These are phyloP conservation scores for Tragopan temminckii DNA, from an alignment of 2,797 vertebrate species.

Conservation along the genomic window DNA sequence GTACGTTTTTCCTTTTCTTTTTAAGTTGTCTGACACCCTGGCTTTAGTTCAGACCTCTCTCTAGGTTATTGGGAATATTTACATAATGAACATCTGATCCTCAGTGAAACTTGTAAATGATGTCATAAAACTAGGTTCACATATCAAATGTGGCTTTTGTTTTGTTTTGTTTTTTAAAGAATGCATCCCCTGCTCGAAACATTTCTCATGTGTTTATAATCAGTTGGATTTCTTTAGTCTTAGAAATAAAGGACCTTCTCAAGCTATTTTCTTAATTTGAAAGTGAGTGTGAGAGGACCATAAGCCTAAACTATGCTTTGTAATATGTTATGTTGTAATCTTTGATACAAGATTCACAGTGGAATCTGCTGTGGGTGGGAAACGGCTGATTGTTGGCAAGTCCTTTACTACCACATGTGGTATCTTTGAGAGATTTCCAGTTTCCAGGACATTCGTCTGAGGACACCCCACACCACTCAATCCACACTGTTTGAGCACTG, in stretches of 20 bases:
- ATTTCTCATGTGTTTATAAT: background rate
- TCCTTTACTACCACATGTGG: background rate
- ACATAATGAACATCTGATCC: background rate
- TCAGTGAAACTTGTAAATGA: background rate
- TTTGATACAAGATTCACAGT: background rate
- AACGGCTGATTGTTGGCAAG: background rate
- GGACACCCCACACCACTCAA: rapidly evolving
- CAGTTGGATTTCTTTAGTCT: background rate
- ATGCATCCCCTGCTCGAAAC: background rate
- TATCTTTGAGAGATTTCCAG: background rate
- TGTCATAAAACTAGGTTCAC: background rate
- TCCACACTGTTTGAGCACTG: background rate
- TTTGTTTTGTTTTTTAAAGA: background rate
- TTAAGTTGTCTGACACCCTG: background rate
- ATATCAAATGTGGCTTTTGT: background rate
- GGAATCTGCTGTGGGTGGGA: background rate
- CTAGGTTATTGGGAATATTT: background rate
- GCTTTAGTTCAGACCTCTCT: background rate
- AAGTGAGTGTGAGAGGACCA: background rate
- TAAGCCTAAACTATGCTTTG: background rate
- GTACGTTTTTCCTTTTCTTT: background rate
- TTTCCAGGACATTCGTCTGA: background rate
- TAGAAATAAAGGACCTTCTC: background rate
- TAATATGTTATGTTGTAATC: background rate
- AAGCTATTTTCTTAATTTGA: background rate